These are phyloP conservation scores for Macropus fuliginosus DNA, from an alignment of 2,797 vertebrate genomes.

Conservation along the genomic window DNA sequence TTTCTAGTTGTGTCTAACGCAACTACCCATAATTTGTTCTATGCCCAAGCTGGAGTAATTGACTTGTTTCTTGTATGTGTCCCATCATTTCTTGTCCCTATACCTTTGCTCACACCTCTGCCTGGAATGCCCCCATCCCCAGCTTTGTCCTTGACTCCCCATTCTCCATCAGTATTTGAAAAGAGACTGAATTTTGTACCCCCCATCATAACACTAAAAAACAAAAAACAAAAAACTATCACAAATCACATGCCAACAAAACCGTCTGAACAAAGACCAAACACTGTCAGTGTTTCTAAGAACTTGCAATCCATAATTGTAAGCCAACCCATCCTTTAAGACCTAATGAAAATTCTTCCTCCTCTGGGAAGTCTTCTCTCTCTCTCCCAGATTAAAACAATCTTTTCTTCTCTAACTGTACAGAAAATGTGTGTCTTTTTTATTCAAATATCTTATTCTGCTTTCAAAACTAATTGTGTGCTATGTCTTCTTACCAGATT, in stretches of 20 bases:
- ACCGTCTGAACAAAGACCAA: not conserved
- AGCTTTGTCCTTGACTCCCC: not conserved
- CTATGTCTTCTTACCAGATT: not conserved
- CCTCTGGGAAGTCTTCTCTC: not conserved
- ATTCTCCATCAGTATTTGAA: not conserved
- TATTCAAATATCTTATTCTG: not conserved
- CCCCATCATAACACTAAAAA: not conserved
- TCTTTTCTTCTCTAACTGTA: not conserved
- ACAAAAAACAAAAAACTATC: not conserved
- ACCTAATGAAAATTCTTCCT: not conserved
- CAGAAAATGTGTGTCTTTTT: not conserved
- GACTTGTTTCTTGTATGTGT: not conserved
- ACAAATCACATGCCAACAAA: not conserved
- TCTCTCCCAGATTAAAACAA: not conserved
- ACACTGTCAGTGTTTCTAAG: not conserved
- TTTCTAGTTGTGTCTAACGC: not conserved
- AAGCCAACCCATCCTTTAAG: not conserved
- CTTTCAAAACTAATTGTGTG: not conserved
- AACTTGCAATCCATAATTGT: not conserved
- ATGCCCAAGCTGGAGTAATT: not conserved
- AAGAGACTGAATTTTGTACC: not conserved
- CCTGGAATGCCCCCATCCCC: not conserved
- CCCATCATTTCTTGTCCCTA: not conserved
- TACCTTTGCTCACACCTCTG: not conserved
- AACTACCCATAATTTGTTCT: not conserved